Evolutionary conservation across 2,888 invertebrate species (phyloP).

Genomic region (Hypomecis punctinalis): DNA sequence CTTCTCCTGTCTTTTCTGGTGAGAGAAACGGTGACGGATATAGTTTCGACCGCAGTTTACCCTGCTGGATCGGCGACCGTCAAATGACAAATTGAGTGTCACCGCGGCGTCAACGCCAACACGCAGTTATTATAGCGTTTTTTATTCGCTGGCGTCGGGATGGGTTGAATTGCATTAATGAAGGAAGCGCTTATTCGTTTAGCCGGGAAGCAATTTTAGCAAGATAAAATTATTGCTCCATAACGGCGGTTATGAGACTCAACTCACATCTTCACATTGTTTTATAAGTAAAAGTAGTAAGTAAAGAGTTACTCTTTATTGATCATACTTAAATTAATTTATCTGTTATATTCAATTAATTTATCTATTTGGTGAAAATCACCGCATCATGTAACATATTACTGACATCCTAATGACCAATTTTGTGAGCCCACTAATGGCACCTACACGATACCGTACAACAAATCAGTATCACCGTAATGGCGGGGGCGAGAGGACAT

Average conservation of each 20-base stretch:
- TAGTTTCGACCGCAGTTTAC: too few relatives aligned
- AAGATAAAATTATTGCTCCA: background rate
- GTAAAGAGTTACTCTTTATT: too few relatives aligned
- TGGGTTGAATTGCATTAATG: conserved; percentile 51
- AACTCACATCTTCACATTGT: too few relatives aligned
- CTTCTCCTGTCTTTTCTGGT: too few relatives aligned
- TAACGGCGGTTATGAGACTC: background rate
- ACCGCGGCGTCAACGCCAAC: conserved; percentile 51
- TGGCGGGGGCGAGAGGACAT: conserved; percentile 45
- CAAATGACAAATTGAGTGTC: conserved; percentile 72
- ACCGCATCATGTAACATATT: conserved; percentile 1
- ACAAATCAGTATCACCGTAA: conserved; percentile 66
- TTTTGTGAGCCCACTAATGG: conserved; percentile 19
- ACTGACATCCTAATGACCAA: conserved; percentile 16
- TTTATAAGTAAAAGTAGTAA: too few relatives aligned
- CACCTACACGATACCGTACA: conserved; percentile 31
- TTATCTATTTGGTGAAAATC: too few relatives aligned
- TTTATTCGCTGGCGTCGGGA: conserved; percentile 48
- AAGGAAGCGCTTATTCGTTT: conserved; percentile 43
- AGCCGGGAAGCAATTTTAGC: conserved; percentile 20
- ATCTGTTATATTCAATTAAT: too few relatives aligned
- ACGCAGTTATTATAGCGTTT: conserved; percentile 61
- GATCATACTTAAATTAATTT: too few relatives aligned
- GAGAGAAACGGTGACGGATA: too few relatives aligned
- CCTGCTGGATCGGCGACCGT: conserved; percentile 10